Evolutionary conservation across 2,888 invertebrate genomes (phyloP).

Genomic region (Drosophila subsilvestris): DNA sequence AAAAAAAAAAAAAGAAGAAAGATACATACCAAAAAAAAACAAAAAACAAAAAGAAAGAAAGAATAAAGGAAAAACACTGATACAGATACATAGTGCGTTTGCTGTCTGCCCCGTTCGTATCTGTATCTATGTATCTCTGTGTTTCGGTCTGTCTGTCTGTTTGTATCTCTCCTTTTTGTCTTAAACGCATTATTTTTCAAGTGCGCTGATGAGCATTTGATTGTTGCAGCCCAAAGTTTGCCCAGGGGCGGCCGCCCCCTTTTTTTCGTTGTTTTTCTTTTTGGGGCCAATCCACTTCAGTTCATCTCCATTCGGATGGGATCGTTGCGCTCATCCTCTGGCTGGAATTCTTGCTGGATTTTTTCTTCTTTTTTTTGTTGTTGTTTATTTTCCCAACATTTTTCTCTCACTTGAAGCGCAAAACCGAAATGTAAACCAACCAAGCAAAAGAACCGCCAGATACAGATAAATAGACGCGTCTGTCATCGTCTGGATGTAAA

Average conservation of each 20-base stretch:
- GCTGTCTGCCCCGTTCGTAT: background rate
- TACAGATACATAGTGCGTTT: conserved; percentile 44
- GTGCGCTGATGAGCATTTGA: conserved; percentile 81
- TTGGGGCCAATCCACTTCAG: conserved; percentile 38
- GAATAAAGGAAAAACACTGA: conserved; percentile 31
- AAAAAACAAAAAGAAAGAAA: background rate
- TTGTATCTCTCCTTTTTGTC: conserved; percentile 31
- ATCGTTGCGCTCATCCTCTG: conserved; percentile 10
- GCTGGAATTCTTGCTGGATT: conserved; percentile 31
- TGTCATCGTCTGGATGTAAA: conserved; percentile 31
- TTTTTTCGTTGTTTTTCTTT: conserved; percentile 12
- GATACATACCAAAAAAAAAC: conserved; percentile 40
- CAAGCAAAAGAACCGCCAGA: conserved; percentile 44
- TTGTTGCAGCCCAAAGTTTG: conserved; percentile 63
- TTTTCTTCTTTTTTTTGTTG: conserved; percentile 32
- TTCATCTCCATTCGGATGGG: background rate
- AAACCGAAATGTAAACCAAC: conserved; percentile 73
- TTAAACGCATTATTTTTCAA: conserved; percentile 74
- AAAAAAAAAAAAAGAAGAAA: conserved; percentile 50
- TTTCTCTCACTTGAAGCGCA: conserved; percentile 74
- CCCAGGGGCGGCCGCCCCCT: conserved; percentile 12
- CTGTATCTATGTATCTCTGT: background rate
- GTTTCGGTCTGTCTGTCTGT: background rate
- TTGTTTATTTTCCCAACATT: conserved; percentile 77
- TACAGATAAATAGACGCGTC: conserved; percentile 42